These are phyloP conservation scores for Chelonoidis abingdonii DNA, from an alignment of 2,113 vertebrate species.

Conservation along the genomic window DNA sequence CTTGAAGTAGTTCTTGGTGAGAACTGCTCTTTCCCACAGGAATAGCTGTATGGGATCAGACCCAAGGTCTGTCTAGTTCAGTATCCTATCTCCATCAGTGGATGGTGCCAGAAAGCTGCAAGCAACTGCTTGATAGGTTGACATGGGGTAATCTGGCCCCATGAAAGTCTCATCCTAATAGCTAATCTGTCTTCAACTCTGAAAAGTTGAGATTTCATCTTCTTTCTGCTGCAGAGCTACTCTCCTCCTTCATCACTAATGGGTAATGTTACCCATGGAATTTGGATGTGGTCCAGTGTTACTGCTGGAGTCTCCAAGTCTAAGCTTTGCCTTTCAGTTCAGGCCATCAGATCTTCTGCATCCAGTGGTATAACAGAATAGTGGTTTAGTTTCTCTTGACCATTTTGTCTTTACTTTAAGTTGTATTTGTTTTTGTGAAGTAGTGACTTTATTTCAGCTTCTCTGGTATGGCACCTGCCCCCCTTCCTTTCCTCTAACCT, in stretches of 20 bases:
- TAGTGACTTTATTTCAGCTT: no score
- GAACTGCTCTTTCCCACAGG: not conserved
- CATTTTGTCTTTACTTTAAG: no score
- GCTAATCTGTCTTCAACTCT: not conserved
- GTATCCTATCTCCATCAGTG: not conserved
- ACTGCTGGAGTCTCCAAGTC: no score
- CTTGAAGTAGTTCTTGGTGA: not conserved
- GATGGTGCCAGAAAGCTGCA: not conserved
- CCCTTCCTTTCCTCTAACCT: no score
- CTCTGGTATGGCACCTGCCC: no score
- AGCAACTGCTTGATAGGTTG: not conserved
- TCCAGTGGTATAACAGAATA: no score
- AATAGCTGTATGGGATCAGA: not conserved
- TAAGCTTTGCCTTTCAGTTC: no score
- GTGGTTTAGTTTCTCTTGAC: no score
- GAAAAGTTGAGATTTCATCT: not conserved
- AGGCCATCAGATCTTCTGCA: no score
- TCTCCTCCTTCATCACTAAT: not conserved
- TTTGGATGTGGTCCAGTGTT: not conserved
- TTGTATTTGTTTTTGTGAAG: no score
- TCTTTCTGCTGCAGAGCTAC: not conserved
- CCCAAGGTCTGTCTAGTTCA: not conserved
- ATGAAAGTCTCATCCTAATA: not conserved
- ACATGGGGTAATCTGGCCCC: not conserved
- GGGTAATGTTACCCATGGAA: not conserved